Evolutionary conservation across 2,797 vertebrate genomes (phyloP), one percentile per base, ranked within the genome.

Genomic region (Pipistrellus pygmaeus): DNA sequence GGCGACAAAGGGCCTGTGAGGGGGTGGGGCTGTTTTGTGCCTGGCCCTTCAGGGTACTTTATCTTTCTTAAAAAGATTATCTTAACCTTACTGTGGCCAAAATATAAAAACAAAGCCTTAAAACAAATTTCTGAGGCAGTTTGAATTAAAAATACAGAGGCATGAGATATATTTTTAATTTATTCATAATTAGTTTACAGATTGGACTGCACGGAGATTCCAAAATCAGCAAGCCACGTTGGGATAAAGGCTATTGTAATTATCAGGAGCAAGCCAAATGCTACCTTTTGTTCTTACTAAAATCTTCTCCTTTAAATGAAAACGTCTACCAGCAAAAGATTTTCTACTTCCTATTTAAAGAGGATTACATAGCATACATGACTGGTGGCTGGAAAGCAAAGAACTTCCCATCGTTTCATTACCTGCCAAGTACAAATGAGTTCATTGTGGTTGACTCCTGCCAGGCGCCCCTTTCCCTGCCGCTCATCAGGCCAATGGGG

Each of bases 371-470:
- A 76, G 62, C 85, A 96, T 89, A 94, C 57, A 91, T 9, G 55
- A 96, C 78, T 73, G 93, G 75, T 38, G 97, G 90, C 95, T 94
- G 44, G 90, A 94, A 66, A 97, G 86, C 81, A 96, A 88, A 94
- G 12, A 97, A 96, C 88, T 96, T 96, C 83, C 92, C n/a, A 88
- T 93, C 46, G 78, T 96, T 97, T 96, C 89, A 97, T 98, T 97
- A 98, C 97, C 98, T 98, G 97, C 98, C 98, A 98, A 81, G 89
- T 98, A 97, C 97, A 98, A 98, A 98, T 91, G 97, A 98, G 97
- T 97, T 99, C 98, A 99, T 99, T 98, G 98, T 98, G 98, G 98
- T 98, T 99, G 98, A 99, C 98, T 98, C 98, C 98, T 97, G 98
- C 98, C 99, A 98, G 84, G 97, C 97, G 98, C 98, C 98, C 98